These are phyloP conservation scores for Petrosia ficiformis DNA, from an alignment of 37 sponge, comb jelly and placozoan genomes.

Conservation along the genomic window DNA sequence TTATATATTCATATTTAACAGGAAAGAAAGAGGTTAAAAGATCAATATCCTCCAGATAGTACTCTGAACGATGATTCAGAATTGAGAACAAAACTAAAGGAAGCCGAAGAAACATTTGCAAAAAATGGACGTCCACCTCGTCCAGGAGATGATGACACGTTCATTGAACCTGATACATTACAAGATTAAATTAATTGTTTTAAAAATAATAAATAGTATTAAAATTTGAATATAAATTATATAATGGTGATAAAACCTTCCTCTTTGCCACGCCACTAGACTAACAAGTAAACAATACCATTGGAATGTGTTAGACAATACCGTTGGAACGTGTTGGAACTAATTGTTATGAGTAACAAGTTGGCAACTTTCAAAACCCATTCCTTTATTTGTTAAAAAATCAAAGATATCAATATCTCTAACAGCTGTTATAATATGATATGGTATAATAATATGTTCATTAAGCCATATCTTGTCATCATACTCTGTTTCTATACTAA, in stretches of 20 bases:
- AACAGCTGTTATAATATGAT: constrained; percentile 42
- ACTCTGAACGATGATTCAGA: constrained; percentile 23
- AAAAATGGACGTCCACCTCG: background rate
- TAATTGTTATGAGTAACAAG: too few relatives aligned
- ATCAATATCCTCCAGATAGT: constrained; percentile 12
- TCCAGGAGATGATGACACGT: background rate
- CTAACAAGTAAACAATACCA: too few relatives aligned
- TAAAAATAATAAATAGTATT: constrained; percentile 1
- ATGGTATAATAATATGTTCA: constrained; percentile 36
- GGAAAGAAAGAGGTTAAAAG: constrained; percentile 15
- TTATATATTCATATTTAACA: background rate
- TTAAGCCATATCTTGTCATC: background rate
- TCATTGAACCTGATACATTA: background rate
- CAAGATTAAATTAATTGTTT: background rate
- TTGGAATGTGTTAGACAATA: too few relatives aligned
- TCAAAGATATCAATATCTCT: constrained; percentile 33
- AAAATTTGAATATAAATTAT: too few relatives aligned
- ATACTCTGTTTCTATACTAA: constrained; percentile 6
- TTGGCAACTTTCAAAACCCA: too few relatives aligned
- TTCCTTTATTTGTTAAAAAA: constrained; percentile 46
- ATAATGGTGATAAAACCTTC: too few relatives aligned
- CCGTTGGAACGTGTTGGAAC: too few relatives aligned
- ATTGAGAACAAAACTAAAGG: constrained; percentile 15
- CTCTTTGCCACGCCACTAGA: too few relatives aligned
- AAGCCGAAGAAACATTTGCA: constrained; percentile 21